Conservation (phyloP, 2,888 invertebrate species). For the Prenolepis imparis region DNA sequence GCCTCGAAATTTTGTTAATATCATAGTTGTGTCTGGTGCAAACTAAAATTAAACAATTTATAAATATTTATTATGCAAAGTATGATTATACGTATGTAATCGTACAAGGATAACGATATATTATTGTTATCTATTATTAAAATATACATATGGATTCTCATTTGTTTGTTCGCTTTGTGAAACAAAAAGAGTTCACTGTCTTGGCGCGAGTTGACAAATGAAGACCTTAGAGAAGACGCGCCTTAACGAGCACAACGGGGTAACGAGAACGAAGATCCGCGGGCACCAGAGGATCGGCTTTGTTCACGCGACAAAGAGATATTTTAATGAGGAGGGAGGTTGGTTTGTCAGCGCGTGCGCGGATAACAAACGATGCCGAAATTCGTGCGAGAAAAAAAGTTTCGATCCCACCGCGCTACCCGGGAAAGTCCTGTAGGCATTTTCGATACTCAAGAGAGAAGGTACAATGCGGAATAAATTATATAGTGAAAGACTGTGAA, state of each 20-base stretch:
- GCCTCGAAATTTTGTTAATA: not conserved
- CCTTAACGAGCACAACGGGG: constrained; percentile 58
- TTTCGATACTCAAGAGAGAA: constrained; percentile 59
- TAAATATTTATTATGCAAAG: not conserved
- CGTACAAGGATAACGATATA: not conserved
- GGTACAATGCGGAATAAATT: constrained; percentile 60
- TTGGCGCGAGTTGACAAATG: not conserved
- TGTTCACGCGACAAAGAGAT: constrained; percentile 74
- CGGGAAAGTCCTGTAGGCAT: constrained; percentile 19
- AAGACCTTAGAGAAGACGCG: not conserved
- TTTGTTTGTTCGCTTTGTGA: not conserved
- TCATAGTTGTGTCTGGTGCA: too few relatives aligned
- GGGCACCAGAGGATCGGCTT: constrained; percentile 66
- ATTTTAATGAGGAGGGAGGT: constrained; percentile 73
- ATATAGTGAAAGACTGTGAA: constrained; percentile 58
- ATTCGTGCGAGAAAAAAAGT: constrained; percentile 65
- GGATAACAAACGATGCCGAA: constrained; percentile 67
- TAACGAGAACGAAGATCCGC: constrained; percentile 56
- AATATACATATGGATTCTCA: not conserved
- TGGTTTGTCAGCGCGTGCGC: constrained; percentile 70
- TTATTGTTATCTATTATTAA: constrained; percentile 24
- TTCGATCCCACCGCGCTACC: constrained; percentile 37
- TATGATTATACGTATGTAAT: not conserved
- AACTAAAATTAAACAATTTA: not conserved
- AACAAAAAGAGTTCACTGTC: not conserved